A percentile compares a stretch with the other conserved stretches of the same genome.
Evolutionary conservation across 2,797 vertebrate species (phyloP).

Genomic region (Huso huso): DNA sequence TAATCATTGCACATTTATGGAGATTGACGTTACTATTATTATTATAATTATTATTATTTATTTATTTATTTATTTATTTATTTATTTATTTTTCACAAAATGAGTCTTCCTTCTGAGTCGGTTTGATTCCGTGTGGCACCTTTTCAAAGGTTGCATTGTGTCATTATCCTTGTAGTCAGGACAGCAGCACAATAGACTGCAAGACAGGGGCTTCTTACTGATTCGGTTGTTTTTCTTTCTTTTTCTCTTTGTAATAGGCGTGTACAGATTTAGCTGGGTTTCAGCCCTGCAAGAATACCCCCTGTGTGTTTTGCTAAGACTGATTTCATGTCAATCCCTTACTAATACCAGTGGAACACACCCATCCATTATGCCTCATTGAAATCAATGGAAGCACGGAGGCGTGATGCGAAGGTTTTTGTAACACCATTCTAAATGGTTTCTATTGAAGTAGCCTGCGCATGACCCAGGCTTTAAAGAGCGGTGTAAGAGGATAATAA

Average conservation of each 20-base stretch:
- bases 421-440: constrained; percentile 37
- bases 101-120: neutral
- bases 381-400: constrained; percentile 28
- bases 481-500: constrained; percentile 25
- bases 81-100: neutral
- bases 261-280: constrained; percentile 30
- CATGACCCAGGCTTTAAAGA: constrained; percentile 37
- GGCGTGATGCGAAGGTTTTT: constrained; percentile 30
- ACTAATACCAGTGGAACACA: constrained; percentile 22
- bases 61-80: no score
- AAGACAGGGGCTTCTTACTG: constrained; percentile 23
- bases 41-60: no score
- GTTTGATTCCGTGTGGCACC: no score
- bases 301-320: constrained; percentile 24
- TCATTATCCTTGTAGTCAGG: constrained; percentile 15
- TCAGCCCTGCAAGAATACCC: constrained; percentile 17
- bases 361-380: constrained; percentile 31
- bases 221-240: neutral
- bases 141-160: neutral
- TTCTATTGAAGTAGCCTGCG: constrained; percentile 31
- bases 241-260: constrained; percentile 24
- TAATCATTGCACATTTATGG: neutral
- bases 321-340: constrained; percentile 18
- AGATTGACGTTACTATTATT: neutral
- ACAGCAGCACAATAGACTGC: constrained; percentile 14